Evolutionary conservation across 2,113 vertebrate species (phyloP), one percentile per base, ranked within the genome.

Genomic region (Plectropomus leopardus): DNA sequence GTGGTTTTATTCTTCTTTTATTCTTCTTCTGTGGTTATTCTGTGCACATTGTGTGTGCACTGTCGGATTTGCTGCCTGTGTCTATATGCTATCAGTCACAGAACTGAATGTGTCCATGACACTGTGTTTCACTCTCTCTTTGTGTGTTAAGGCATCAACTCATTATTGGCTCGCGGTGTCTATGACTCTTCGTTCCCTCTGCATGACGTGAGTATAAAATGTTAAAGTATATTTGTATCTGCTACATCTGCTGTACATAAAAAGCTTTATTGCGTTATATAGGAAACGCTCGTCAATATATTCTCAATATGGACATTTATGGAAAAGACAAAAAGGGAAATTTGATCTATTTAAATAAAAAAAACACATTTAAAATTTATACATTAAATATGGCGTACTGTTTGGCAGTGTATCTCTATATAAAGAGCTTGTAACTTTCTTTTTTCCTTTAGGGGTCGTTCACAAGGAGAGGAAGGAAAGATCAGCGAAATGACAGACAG

Each of bases 111-210:
- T 66, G 23, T 72, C 32, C 17, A 24, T 80, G 26, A 51, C 26
- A 34, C 14, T 63, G 48, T 70, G 75, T 71, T 42, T 1, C 21
- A 9, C 50, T 82, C n/a, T 23, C 8, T 65, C 26, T 77, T 80
- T 79, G 28, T 72, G 50, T 81, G 63, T 34, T 14, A 76, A 99
- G 98, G 98, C 89, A 97, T 99, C 93, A 92, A 93, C 77, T 96
- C 96, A 4, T 92, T 99, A 93, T 94, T 99, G 89, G 97, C 97
- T 84, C 97, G 95, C 61, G 96, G 96, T 51, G 93, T 98, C 83
- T 99, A 99, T 36, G 96, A 97, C 59, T 95, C 98, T 65, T 98
- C 98, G 77, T 99, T 97, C 76, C 95, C 98, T n/a, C 95, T 99
- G 72, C 98, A 99, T 48, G 98, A 99, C 44, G 98, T 99, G 91